These are phyloP conservation scores for Cebidichthys violaceus DNA, from an alignment of 2,113 vertebrate genomes.

Conservation along the genomic window DNA sequence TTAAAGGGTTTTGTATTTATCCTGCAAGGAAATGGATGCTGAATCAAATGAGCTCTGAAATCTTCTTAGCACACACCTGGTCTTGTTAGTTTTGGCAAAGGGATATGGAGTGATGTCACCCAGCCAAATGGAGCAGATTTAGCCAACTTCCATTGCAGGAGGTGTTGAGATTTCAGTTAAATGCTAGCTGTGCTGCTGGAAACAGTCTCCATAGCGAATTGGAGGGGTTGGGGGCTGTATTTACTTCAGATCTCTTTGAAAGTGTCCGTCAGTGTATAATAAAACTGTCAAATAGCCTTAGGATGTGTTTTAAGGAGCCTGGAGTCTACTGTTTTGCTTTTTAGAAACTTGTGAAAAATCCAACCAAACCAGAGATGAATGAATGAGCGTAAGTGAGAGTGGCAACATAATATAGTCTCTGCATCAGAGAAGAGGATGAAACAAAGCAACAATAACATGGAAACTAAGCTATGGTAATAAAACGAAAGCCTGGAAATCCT, in stretches of 20 bases:
- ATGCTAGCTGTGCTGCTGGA: constrained; percentile 54
- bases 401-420: constrained; percentile 3
- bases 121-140: constrained; percentile 59
- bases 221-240: constrained; percentile 11
- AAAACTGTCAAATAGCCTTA: constrained; percentile 63
- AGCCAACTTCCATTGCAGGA: constrained; percentile 55
- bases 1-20: constrained; percentile 60
- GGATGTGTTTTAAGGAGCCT: constrained; percentile 46
- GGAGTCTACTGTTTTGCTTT: constrained; percentile 39
- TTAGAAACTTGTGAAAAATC: constrained; percentile 39
- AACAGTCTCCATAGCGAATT: constrained; percentile 44
- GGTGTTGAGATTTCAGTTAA: constrained; percentile 61
- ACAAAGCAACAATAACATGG: constrained; percentile 28
- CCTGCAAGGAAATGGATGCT: constrained; percentile 51
- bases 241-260: constrained; percentile 56
- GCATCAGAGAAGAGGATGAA: constrained; percentile 25
- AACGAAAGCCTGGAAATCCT: constrained; percentile 41
- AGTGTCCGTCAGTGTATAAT: constrained; percentile 52
- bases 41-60: constrained; percentile 67
- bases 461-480: constrained; percentile 22
- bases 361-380: constrained; percentile 26
- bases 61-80: constrained; percentile 71
- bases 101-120: constrained; percentile 67
- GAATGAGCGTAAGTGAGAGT: constrained; percentile 24
- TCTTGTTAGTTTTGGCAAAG: constrained; percentile 69